Percentiles rank a stretch among this genome's conserved stretches.
phyloP scores from a whole-genome alignment of 2,888 invertebrate genomes.

The Chalcis sispes region DNA sequence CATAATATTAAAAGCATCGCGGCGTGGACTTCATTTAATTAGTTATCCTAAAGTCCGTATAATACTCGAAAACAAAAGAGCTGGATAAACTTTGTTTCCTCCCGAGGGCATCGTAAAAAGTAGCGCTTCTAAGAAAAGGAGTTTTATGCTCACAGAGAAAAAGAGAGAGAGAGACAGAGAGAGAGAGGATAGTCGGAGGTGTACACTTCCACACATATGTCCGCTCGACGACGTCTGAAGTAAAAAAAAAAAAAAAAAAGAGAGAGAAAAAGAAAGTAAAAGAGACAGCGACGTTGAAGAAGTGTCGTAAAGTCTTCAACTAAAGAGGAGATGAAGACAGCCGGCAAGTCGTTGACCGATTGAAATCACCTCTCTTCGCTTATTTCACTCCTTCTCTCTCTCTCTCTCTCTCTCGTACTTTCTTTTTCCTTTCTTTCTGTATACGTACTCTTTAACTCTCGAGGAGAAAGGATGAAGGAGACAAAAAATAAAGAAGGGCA shows the following conservation, averaged over 20 bases:
- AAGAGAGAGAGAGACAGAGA: no score
- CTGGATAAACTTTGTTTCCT: constrained; percentile 18
- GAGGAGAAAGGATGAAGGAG: background rate
- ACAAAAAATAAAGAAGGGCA: background rate
- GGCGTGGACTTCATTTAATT: background rate
- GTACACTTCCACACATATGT: no score
- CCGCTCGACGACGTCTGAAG: no score
- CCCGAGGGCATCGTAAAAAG: constrained; percentile 8
- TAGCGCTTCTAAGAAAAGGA: background rate
- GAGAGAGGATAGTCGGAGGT: no score
- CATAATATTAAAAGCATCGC: no score
- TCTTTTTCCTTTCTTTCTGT: no score
- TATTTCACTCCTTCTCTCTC: background rate
- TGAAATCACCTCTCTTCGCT: constrained; percentile 22
- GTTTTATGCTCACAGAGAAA: no score
- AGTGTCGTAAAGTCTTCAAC: no score
- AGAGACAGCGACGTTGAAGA: background rate
- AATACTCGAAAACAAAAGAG: constrained; percentile 3
- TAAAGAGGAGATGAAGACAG: background rate
- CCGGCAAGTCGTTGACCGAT: constrained; percentile 37
- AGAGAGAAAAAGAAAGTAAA: no score
- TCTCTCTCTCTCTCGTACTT: no score
- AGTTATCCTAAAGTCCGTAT: background rate
- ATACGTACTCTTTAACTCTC: no score
- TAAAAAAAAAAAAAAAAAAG: no score